Evolutionary conservation across 1,140 invertebrate genomes (phyloP).

Genomic region (Leguminivora glycinivorella): DNA sequence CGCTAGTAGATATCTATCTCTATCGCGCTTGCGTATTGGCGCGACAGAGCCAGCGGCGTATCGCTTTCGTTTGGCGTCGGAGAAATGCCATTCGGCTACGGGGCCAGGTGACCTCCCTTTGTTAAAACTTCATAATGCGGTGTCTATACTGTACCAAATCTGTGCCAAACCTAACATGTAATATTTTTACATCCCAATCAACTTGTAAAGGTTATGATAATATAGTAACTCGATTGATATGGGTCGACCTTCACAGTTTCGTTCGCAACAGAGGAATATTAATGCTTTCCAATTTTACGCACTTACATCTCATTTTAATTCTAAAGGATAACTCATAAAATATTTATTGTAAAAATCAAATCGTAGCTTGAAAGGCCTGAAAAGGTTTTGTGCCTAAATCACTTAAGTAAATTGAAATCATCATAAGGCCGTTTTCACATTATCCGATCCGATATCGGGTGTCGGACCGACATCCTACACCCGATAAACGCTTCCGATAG

Average conservation of each 20-base stretch:
- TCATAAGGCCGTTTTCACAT: too few relatives aligned
- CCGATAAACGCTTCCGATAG: too few relatives aligned
- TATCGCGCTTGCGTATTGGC: too few relatives aligned
- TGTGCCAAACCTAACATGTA: neutral
- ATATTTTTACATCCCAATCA: constrained; percentile 17
- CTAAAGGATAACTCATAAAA: constrained; percentile 1
- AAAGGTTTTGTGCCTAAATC: neutral
- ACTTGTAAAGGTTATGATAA: neutral
- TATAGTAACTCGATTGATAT: constrained; percentile 21
- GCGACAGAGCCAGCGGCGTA: too few relatives aligned
- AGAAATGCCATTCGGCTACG: too few relatives aligned
- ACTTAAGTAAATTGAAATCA: neutral
- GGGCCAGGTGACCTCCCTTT: too few relatives aligned
- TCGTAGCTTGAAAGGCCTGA: neutral
- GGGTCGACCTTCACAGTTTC: constrained; percentile 16
- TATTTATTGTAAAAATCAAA: constrained; percentile 3
- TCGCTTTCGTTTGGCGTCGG: too few relatives aligned
- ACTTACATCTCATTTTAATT: neutral
- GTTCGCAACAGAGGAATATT: neutral
- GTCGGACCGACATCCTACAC: too few relatives aligned
- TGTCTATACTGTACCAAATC: too few relatives aligned
- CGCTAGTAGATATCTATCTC: too few relatives aligned
- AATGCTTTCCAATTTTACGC: constrained; percentile 4
- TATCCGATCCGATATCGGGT: too few relatives aligned
- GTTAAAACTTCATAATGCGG: too few relatives aligned